phyloP scores from a whole-genome alignment of 2,797 vertebrate genomes.

The Tragopan temminckii region DNA sequence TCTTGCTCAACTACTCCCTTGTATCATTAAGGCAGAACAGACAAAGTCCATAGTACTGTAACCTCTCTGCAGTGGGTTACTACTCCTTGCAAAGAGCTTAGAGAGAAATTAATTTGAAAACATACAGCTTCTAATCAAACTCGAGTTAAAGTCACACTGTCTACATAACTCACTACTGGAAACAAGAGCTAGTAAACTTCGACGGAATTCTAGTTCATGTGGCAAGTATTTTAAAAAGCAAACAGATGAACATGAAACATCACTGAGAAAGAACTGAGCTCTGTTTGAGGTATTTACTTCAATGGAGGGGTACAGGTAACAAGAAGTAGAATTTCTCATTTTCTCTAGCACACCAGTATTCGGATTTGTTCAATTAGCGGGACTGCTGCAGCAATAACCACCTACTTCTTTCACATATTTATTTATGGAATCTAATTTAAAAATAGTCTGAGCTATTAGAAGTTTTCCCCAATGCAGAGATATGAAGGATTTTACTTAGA shows the following conservation, averaged over 20 bases:
- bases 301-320: not conserved
- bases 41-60: slow-evolving; percentile 81
- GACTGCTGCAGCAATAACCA: not conserved
- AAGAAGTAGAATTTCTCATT: slow-evolving; percentile 21
- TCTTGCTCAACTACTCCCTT: slow-evolving; percentile 83
- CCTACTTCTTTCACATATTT: slow-evolving; percentile 2
- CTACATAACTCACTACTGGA: slow-evolving; percentile 60
- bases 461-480: not conserved
- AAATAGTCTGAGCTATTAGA: not conserved
- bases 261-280: not conserved
- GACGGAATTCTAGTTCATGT: slow-evolving; percentile 19
- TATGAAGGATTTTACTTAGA: not conserved
- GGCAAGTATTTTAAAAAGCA: slow-evolving; percentile 15
- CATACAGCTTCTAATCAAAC: slow-evolving; percentile 73
- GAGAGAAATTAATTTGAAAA: slow-evolving; percentile 80
- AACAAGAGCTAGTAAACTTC: slow-evolving; percentile 52
- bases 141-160: slow-evolving; percentile 55
- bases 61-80: slow-evolving; percentile 82
- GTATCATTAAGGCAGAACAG: slow-evolving; percentile 85
- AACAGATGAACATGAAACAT: slow-evolving; percentile 26
- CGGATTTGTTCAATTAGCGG: not conserved
- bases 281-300: not conserved
- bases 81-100: slow-evolving; percentile 74
- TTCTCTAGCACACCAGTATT: not conserved
- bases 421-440: slow-evolving; percentile 20